Conservation (phyloP, 2,113 vertebrate species). For the Cavia porcellus region DNA sequence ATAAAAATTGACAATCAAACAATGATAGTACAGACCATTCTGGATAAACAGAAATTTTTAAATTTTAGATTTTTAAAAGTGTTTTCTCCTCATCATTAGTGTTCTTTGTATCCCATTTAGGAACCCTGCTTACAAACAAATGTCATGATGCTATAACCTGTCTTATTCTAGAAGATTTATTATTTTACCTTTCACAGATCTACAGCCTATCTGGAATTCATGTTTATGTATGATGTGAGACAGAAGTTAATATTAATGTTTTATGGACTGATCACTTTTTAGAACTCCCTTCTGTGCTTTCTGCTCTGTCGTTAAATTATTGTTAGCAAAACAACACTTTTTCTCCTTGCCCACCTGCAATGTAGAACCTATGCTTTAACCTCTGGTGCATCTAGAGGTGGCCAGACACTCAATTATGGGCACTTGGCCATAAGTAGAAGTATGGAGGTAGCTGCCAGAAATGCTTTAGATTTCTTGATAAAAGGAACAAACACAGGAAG, state of each 20-base stretch:
- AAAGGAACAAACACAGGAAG: not conserved
- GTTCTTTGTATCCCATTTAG: not conserved
- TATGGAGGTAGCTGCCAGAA: not conserved
- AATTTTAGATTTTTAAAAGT: not conserved
- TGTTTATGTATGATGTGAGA: not conserved
- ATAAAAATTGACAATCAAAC: no score
- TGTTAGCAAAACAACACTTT: not conserved
- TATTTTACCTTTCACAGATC: conserved; percentile 23
- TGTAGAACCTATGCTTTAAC: not conserved
- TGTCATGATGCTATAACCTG: not conserved
- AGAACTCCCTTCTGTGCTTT: conserved; percentile 24
- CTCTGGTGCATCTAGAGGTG: not conserved
- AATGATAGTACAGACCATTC: no score
- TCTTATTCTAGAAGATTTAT: not conserved
- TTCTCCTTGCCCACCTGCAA: not conserved
- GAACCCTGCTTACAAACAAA: not conserved
- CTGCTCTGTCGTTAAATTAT: not conserved
- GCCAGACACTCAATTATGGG: not conserved
- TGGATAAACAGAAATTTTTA: not conserved
- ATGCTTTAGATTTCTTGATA: conserved; percentile 51
- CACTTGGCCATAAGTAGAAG: not conserved
- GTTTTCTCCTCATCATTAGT: not conserved
- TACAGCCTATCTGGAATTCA: not conserved
- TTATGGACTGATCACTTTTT: not conserved
- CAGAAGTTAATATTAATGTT: not conserved